A percentile compares a stretch with the other conserved stretches of the same genome.
Conservation (phyloP, 2,797 vertebrate genomes). For the Sternarchorhynchus goeldii region DNA sequence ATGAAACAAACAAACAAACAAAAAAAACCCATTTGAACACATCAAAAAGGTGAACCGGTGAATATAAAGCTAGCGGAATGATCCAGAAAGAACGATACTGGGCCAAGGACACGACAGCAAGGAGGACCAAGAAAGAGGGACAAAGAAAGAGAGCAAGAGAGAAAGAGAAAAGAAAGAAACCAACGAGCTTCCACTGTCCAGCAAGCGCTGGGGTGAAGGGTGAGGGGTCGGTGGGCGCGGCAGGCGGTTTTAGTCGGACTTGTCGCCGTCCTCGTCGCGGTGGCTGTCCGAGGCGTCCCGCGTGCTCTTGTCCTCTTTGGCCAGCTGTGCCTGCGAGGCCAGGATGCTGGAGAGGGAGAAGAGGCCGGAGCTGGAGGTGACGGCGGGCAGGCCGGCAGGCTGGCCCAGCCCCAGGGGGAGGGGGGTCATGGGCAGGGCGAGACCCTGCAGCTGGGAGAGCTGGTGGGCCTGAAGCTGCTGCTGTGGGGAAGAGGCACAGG, state of each 20-base stretch:
- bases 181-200: conserved; percentile 41
- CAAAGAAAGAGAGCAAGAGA: conserved; percentile 49
- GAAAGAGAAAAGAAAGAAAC: conserved; percentile 51
- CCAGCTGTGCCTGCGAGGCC: conserved; percentile 94
- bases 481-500: conserved; percentile 78
- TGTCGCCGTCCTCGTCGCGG: conserved; percentile 92
- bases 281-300: conserved; percentile 90
- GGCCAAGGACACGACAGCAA: conserved; percentile 44
- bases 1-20: conserved; percentile 6
- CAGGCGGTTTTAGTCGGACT: conserved; percentile 83
- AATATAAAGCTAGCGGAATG: conserved; percentile 47
- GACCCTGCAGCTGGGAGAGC: conserved; percentile 97
- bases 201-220: conserved; percentile 16
- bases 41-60: conserved; percentile 42
- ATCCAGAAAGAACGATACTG: conserved; percentile 44
- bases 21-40: conserved; percentile 24
- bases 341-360: conserved; percentile 92
- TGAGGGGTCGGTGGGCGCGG: conserved; percentile 36
- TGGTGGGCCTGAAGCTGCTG: conserved; percentile 99
- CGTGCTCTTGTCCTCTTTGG: conserved; percentile 95
- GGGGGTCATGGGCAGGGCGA: conserved; percentile 92
- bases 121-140: conserved; percentile 54
- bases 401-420: conserved; percentile 93
- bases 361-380: conserved; percentile 91
- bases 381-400: conserved; percentile 83